These are phyloP conservation scores for Philopotamus ludificatus DNA, from an alignment of 1,140 invertebrate species.

Conservation along the genomic window DNA sequence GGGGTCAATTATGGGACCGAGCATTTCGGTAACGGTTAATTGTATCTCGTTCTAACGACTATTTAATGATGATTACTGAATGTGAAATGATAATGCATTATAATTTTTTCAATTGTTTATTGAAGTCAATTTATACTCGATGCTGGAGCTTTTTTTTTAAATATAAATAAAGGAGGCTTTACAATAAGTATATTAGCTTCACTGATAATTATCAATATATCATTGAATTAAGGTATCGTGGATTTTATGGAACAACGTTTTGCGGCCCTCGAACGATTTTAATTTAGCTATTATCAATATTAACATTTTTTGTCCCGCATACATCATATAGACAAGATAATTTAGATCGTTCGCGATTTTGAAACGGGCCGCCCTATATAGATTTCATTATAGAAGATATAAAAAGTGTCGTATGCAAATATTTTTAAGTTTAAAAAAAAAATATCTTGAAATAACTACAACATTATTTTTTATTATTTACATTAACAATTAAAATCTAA, in stretches of 20 bases:
- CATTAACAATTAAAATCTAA: constrained; percentile 31
- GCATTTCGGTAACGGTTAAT: too few relatives aligned
- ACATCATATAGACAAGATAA: too few relatives aligned
- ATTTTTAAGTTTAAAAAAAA: neutral
- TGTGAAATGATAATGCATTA: too few relatives aligned
- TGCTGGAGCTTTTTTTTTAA: constrained; percentile 28
- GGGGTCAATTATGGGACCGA: too few relatives aligned
- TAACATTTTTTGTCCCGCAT: too few relatives aligned
- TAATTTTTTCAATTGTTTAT: constrained; percentile 29
- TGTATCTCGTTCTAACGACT: too few relatives aligned
- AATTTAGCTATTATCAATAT: too few relatives aligned
- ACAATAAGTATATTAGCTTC: constrained; percentile 21
- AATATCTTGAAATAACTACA: neutral
- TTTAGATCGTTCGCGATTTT: too few relatives aligned
- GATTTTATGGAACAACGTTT: too few relatives aligned
- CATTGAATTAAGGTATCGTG: too few relatives aligned
- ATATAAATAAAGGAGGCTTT: constrained; percentile 33
- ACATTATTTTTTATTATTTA: constrained; percentile 26
- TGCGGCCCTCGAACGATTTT: too few relatives aligned
- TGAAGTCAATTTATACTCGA: constrained; percentile 31
- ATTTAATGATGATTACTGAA: too few relatives aligned
- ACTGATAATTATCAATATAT: constrained; percentile 4
- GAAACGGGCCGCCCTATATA: neutral
- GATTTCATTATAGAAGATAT: neutral
- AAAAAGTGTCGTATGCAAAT: neutral